phyloP scores from a whole-genome alignment of 1,140 invertebrate genomes.

The Drosophila ficusphila region DNA sequence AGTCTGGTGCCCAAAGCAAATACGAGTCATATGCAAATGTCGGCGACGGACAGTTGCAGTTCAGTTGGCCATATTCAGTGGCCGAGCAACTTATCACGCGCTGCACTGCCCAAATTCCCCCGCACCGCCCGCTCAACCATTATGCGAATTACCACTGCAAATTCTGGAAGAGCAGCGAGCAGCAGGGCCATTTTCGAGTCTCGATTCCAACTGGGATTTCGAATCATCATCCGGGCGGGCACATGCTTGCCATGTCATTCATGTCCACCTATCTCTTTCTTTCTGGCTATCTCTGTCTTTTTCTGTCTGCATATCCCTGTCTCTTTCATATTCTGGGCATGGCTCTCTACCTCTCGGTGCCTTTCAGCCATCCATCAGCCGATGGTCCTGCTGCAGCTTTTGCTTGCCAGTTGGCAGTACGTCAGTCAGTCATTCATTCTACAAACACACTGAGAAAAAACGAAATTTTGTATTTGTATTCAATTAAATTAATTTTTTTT shows the following conservation, averaged over 20 bases:
- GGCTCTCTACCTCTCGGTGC: conserved; percentile 31
- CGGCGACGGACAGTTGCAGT: conserved; percentile 40
- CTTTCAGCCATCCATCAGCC: conserved; percentile 77
- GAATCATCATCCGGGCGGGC: conserved; percentile 39
- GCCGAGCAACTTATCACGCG: conserved; percentile 46
- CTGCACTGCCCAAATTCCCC: neutral
- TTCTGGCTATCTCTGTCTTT: conserved; percentile 6
- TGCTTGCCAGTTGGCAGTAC: conserved; percentile 58
- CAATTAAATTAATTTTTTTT: too few species aligned
- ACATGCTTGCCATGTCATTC: conserved; percentile 75
- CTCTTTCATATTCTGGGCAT: neutral
- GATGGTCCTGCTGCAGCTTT: conserved; percentile 35
- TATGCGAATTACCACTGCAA: conserved; percentile 32
- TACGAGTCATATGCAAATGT: conserved; percentile 62
- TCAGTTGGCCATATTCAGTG: conserved; percentile 24
- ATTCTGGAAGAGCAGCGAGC: conserved; percentile 3
- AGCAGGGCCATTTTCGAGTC: conserved; percentile 18
- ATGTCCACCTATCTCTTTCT: conserved; percentile 50
- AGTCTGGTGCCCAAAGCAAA: conserved; percentile 1
- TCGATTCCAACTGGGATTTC: conserved; percentile 23
- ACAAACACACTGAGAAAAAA: conserved; percentile 19
- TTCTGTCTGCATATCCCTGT: conserved; percentile 23
- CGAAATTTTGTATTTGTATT: neutral
- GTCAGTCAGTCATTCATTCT: conserved; percentile 63
- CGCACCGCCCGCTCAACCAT: neutral